Evolutionary conservation across 2,888 invertebrate genomes (phyloP).

Genomic region (Scaptomyza polygonia): DNA sequence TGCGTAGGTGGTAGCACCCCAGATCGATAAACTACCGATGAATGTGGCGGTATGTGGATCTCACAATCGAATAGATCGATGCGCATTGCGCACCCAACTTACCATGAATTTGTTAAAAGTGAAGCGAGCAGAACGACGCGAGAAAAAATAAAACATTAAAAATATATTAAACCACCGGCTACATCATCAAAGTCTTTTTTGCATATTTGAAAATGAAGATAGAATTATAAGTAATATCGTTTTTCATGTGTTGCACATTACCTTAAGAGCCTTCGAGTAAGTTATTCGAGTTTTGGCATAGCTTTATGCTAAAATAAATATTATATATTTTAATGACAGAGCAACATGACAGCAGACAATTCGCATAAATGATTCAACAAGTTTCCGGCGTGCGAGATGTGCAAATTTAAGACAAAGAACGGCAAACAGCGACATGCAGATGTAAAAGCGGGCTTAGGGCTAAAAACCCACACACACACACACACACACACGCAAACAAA

Average conservation of each 20-base stretch:
- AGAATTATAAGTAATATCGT: not conserved
- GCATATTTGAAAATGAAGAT: not conserved
- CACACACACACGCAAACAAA: slow-evolving; percentile 27
- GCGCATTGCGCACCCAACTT: too few species aligned
- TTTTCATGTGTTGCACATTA: not conserved
- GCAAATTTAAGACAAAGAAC: slow-evolving; percentile 46
- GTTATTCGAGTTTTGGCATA: slow-evolving; percentile 9
- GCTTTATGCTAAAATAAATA: slow-evolving; percentile 7
- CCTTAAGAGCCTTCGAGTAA: slow-evolving; percentile 1
- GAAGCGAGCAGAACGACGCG: too few species aligned
- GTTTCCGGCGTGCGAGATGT: slow-evolving; percentile 6
- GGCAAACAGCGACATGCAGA: slow-evolving; percentile 37
- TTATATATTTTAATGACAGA: slow-evolving; percentile 20
- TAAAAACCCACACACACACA: slow-evolving; percentile 32
- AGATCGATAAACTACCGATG: too few species aligned
- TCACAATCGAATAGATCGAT: too few species aligned
- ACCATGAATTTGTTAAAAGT: too few species aligned
- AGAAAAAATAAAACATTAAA: too few species aligned
- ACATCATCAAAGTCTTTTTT: not conserved
- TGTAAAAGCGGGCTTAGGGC: slow-evolving; percentile 56
- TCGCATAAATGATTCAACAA: slow-evolving; percentile 49
- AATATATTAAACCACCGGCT: too few species aligned
- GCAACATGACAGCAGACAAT: slow-evolving; percentile 32
- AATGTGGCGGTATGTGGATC: too few species aligned
- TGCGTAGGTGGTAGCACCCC: too few species aligned